phyloP scores from a whole-genome alignment of 92 coral and sea anemone genomes.

The Pocillopora meandrina region DNA sequence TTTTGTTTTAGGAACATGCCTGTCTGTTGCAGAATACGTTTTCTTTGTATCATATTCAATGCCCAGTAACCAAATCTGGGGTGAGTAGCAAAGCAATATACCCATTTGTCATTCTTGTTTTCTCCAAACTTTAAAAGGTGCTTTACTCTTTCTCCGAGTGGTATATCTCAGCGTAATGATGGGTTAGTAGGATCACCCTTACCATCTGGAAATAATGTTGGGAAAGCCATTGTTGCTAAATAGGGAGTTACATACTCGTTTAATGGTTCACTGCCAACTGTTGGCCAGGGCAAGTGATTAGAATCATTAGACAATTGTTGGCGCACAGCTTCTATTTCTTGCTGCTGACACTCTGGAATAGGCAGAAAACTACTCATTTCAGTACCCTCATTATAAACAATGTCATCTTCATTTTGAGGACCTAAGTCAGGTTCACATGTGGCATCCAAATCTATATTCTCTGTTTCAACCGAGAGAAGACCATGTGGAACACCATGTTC shows the following conservation, averaged over 20 bases:
- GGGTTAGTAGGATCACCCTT: constrained; percentile 65
- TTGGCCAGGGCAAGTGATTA: constrained; percentile 61
- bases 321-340: constrained; percentile 61
- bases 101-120: constrained; percentile 55
- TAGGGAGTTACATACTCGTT: constrained; percentile 72
- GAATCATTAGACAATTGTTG: constrained; percentile 31
- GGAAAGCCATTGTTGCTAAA: constrained; percentile 76
- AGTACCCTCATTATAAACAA: constrained; percentile 45
- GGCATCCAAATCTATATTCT: constrained; percentile 39
- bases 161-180: constrained; percentile 48
- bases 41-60: constrained; percentile 71
- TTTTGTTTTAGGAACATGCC: constrained; percentile 68
- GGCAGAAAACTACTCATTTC: constrained; percentile 63
- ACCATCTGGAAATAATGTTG: constrained; percentile 59
- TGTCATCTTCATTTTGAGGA: constrained; percentile 54
- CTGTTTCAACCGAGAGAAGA: constrained; percentile 63
- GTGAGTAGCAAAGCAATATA: constrained; percentile 69
- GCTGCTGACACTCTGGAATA: constrained; percentile 40
- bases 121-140: constrained; percentile 71
- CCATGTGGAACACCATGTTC: constrained; percentile 67
- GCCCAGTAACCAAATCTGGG: constrained; percentile 85
- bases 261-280: constrained; percentile 64
- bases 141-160: constrained; percentile 58
- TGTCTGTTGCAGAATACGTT: constrained; percentile 68
- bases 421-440: constrained; percentile 43